Conservation (phyloP, 2,113 vertebrate species). For the Sinocyclocheilus anophthalmus region DNA sequence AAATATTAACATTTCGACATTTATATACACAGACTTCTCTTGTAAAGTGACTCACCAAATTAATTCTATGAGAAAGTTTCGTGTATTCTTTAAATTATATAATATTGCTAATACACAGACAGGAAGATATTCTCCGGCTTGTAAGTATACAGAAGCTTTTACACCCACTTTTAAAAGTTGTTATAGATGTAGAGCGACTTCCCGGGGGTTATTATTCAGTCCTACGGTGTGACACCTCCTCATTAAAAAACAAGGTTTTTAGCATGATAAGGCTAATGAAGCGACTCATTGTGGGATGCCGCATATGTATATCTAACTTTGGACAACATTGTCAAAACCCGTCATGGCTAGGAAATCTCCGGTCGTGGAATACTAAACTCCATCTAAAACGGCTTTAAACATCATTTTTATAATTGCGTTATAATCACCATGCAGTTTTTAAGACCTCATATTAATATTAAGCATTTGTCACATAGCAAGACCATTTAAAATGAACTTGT, state of each 20-base stretch:
- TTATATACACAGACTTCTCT: not conserved
- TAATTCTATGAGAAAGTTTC: not conserved
- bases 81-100: not conserved
- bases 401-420: not conserved
- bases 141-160: not conserved
- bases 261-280: too few species aligned
- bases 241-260: constrained; percentile 18
- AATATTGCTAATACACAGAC: not conserved
- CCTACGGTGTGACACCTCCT: constrained; percentile 5
- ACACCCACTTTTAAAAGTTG: not conserved
- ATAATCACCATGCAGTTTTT: constrained; percentile 12
- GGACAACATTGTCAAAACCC: constrained; percentile 21
- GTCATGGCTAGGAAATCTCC: too few species aligned
- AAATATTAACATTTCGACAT: too few species aligned
- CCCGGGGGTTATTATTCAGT: constrained; percentile 3
- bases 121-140: not conserved
- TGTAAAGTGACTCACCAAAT: not conserved
- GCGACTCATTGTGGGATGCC: not conserved
- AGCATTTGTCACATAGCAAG: not conserved
- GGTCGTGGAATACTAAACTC: too few species aligned
- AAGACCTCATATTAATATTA: not conserved
- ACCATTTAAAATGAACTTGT: not conserved
- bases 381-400: not conserved
- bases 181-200: not conserved
- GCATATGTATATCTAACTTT: constrained; percentile 16